Percentiles rank a stretch among this genome's conserved stretches.
Evolutionary conservation across 2,113 vertebrate genomes (phyloP).

Genomic region (Microtus montanus): DNA sequence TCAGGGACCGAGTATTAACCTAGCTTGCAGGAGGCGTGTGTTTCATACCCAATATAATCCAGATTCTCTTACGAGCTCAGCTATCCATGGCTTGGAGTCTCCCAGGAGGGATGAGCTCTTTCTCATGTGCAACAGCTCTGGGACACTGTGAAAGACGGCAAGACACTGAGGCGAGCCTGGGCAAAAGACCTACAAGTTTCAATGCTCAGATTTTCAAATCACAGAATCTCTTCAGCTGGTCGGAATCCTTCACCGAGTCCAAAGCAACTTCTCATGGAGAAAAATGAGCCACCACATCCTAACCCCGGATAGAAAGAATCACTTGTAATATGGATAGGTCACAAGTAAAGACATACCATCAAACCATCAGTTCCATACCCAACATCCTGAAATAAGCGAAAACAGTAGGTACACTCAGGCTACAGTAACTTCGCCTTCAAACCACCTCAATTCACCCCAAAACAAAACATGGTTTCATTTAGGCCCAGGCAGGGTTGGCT

Average conservation of each 20-base stretch:
- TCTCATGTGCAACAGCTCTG: neutral
- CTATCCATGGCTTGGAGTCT: neutral
- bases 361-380: neutral
- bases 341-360: conserved; percentile 7
- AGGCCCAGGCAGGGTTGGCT: neutral
- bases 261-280: neutral
- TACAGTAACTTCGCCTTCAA: conserved; percentile 17
- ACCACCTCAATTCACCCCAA: neutral
- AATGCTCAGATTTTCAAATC: conserved; percentile 30
- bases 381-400: conserved; percentile 31
- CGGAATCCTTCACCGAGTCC: neutral
- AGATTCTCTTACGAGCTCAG: neutral
- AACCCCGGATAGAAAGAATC: neutral
- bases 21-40: neutral
- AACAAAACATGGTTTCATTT: conserved; percentile 15
- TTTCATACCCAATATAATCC: neutral
- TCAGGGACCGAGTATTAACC: no score
- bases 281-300: neutral
- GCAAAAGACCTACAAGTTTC: neutral
- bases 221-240: conserved; percentile 3
- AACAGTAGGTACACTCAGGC: conserved; percentile 15
- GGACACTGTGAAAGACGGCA: neutral
- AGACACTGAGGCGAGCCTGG: neutral
- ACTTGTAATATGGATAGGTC: neutral
- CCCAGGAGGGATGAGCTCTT: neutral